Conservation (phyloP, 2,888 invertebrate species). For the Leptopilina myrica region DNA sequence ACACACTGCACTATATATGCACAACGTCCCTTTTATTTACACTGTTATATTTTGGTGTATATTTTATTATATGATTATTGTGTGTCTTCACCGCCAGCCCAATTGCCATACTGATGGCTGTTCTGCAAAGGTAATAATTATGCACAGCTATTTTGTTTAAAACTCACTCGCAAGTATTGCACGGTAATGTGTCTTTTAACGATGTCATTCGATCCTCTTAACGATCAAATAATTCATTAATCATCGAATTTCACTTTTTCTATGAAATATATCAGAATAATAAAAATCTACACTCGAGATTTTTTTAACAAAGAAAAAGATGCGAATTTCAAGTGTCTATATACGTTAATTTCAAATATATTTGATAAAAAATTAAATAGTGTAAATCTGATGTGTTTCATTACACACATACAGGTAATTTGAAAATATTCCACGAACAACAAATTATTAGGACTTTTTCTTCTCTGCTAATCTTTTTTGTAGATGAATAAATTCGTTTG, state of each 20-base stretch:
- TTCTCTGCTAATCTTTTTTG: no score
- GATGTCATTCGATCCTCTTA: constrained; percentile 46
- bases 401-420: background rate
- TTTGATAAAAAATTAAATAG: background rate
- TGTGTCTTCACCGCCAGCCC: constrained; percentile 91
- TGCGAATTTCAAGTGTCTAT: no score
- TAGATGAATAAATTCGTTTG: no score
- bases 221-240: constrained; percentile 44
- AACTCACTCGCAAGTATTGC: constrained; percentile 66
- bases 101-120: constrained; percentile 96
- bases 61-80: constrained; percentile 79
- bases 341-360: background rate
- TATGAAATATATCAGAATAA: background rate
- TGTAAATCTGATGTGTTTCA: constrained; percentile 6
- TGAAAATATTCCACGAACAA: background rate
- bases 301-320: no score
- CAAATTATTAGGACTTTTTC: no score
- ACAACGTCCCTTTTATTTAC: constrained; percentile 67
- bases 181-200: constrained; percentile 62
- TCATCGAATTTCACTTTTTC: background rate
- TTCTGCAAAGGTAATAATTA: constrained; percentile 92
- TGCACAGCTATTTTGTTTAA: constrained; percentile 75
- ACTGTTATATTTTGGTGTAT: constrained; percentile 74
- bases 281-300: no score
- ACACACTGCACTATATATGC: constrained; percentile 61